Conservation (phyloP, 2,888 invertebrate species). For the Sepioteuthis lessoniana region DNA sequence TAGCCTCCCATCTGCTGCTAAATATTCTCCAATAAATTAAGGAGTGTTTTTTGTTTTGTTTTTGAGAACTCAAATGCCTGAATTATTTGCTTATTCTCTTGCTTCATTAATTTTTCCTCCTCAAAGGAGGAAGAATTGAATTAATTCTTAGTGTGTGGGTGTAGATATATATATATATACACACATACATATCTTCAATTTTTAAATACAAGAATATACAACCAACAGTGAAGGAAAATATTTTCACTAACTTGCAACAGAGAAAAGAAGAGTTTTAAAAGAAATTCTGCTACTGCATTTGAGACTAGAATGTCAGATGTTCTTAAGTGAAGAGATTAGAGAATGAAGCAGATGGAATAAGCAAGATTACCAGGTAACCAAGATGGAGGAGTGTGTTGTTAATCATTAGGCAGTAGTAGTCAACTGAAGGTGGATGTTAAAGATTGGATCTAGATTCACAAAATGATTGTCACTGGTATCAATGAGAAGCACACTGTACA, state of each 20-base stretch:
- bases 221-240: slow-evolving; percentile 6
- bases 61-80: not conserved
- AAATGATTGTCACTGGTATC: slow-evolving; percentile 51
- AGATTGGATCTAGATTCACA: slow-evolving; percentile 1
- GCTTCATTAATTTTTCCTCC: not conserved
- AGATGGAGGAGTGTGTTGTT: not conserved
- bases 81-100: not conserved
- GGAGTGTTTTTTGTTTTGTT: not conserved
- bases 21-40: not conserved
- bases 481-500: slow-evolving; percentile 73
- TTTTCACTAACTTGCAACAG: slow-evolving; percentile 10
- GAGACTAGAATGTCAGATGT: not conserved
- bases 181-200: not conserved
- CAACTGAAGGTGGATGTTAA: slow-evolving; percentile 23
- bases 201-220: too few relatives aligned
- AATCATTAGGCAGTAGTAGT: slow-evolving; percentile 13
- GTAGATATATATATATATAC: not conserved
- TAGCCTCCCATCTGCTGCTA: slow-evolving; percentile 11
- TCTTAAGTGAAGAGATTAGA: not conserved
- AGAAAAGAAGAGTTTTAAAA: not conserved
- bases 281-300: slow-evolving; percentile 23
- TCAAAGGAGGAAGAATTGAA: not conserved
- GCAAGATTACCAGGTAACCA: not conserved
- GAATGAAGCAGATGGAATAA: slow-evolving; percentile 11
- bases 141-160: not conserved